These are phyloP conservation scores for Mycteria americana DNA, from an alignment of 2,797 vertebrate genomes.

Conservation along the genomic window DNA sequence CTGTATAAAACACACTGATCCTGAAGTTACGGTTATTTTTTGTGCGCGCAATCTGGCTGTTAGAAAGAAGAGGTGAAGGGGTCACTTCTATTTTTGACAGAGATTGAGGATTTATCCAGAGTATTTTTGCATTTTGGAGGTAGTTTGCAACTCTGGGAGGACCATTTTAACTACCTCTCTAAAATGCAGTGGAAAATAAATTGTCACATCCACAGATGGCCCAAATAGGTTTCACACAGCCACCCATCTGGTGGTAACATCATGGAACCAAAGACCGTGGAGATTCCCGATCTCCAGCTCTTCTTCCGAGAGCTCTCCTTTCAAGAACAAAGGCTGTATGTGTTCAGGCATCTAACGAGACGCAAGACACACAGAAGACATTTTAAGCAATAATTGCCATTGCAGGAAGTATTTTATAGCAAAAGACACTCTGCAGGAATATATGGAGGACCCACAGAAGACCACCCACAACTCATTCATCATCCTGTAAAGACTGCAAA, in stretches of 20 bases:
- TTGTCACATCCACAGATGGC: not conserved
- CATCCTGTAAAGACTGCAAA: not conserved
- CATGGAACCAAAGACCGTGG: not conserved
- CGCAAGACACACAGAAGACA: not conserved
- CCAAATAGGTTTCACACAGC: not conserved
- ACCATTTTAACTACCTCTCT: not conserved
- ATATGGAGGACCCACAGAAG: fast-evolving
- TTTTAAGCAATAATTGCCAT: not conserved
- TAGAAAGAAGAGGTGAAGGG: not conserved
- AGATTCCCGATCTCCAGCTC: not conserved
- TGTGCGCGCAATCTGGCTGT: not conserved
- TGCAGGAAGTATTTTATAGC: not conserved
- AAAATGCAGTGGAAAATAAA: not conserved
- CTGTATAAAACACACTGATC: not conserved
- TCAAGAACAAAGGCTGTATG: not conserved
- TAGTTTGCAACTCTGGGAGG: not conserved
- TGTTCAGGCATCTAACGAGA: not conserved
- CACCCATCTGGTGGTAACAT: not conserved
- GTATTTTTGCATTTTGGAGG: not conserved
- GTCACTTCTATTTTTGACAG: not conserved
- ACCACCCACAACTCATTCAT: not conserved
- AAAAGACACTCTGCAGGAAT: not conserved
- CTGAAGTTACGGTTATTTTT: not conserved
- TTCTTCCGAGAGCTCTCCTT: not conserved
- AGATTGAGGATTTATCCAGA: not conserved